Evolutionary conservation across 2,113 vertebrate genomes (phyloP).

Genomic region (Salvelinus sp.): DNA sequence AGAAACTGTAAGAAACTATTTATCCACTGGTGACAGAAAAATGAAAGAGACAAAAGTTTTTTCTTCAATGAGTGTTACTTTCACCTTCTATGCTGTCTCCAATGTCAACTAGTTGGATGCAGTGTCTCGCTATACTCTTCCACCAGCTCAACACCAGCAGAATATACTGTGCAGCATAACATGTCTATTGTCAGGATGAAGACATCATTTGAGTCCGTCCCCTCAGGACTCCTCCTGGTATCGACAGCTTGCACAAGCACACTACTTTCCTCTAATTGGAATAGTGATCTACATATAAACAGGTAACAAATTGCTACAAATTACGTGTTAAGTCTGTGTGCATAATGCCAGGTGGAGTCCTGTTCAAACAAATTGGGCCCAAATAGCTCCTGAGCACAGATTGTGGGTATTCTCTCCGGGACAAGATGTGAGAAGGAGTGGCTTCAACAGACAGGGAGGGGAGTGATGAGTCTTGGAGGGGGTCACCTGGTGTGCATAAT

Average conservation of each 20-base stretch:
- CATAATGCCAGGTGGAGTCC: constrained; percentile 45
- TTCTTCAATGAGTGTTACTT: constrained; percentile 28
- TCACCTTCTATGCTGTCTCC: constrained; percentile 4
- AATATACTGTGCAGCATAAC: neutral
- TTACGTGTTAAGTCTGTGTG: constrained; percentile 36
- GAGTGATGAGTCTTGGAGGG: neutral
- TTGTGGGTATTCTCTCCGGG: constrained; percentile 15
- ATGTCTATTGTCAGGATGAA: constrained; percentile 25
- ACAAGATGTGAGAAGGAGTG: neutral
- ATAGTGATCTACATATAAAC: constrained; percentile 61
- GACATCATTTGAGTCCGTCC: constrained; percentile 12
- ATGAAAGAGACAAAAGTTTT: too few relatives aligned
- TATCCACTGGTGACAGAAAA: constrained; percentile 50
- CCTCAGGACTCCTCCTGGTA: constrained; percentile 26
- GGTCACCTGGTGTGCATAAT: neutral
- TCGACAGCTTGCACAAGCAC: constrained; percentile 32
- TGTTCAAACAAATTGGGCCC: constrained; percentile 25
- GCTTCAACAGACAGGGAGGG: neutral
- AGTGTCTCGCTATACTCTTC: neutral
- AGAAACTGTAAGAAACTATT: constrained; percentile 4
- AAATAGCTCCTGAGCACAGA: constrained; percentile 23
- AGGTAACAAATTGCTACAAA: constrained; percentile 63
- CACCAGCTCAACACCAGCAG: neutral
- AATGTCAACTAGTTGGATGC: neutral
- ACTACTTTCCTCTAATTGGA: constrained; percentile 44